Percentiles rank a stretch among this genome's conserved stretches.
phyloP scores from a whole-genome alignment of 2,113 vertebrate genomes.

The Ornithorhynchus anatinus region DNA sequence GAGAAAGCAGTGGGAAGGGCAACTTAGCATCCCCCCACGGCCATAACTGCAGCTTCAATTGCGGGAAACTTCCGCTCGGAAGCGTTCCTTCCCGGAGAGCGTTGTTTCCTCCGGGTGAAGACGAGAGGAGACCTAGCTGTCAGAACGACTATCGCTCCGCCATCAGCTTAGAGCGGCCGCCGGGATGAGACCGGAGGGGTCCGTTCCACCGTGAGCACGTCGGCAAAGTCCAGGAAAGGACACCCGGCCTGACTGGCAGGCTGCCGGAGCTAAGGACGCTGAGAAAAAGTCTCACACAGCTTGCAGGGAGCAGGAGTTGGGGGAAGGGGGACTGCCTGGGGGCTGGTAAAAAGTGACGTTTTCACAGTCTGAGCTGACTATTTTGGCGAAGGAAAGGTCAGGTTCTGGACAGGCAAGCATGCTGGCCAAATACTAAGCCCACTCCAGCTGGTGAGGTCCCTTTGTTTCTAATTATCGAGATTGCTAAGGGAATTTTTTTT shows the following conservation, averaged over 20 bases:
- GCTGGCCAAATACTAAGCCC: constrained; percentile 17
- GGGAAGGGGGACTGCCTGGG: not conserved
- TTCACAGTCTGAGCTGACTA: constrained; percentile 9
- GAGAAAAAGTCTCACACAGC: not conserved
- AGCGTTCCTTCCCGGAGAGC: no score
- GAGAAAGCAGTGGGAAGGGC: no score
- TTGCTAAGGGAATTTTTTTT: constrained; percentile 32
- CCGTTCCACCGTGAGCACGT: not conserved
- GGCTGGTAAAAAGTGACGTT: not conserved
- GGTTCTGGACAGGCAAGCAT: constrained; percentile 24
- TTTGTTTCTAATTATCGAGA: constrained; percentile 42
- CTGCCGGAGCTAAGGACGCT: not conserved
- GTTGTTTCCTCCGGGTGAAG: no score
- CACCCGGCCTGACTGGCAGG: not conserved
- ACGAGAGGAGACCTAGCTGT: not conserved
- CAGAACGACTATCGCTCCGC: not conserved
- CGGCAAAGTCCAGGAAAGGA: not conserved
- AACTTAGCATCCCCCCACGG: no score
- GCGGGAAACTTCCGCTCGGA: no score
- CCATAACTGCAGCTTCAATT: no score
- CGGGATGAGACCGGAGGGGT: not conserved
- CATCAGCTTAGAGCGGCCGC: not conserved
- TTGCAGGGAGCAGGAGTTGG: not conserved
- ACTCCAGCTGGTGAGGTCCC: constrained; percentile 23
- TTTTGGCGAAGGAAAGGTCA: constrained; percentile 47